Conservation (phyloP, 1,140 invertebrate species). For the Drosophila pallidifrons region DNA sequence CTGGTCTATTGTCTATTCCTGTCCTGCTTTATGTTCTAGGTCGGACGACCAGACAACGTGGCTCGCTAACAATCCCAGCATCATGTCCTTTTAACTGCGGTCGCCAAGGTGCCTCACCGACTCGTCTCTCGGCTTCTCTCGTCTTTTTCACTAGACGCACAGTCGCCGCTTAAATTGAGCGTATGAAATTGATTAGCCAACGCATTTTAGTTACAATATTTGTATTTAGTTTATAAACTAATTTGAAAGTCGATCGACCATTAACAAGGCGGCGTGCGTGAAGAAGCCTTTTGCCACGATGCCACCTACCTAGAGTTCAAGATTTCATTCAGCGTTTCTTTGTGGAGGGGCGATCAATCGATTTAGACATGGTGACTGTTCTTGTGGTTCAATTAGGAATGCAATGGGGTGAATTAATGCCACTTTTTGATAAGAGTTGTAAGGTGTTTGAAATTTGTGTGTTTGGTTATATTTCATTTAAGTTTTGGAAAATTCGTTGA, state of each 20-base stretch:
- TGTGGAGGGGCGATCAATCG: background rate
- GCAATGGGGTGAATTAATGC: background rate
- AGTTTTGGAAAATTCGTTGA: too few species aligned
- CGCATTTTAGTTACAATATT: slow-evolving; percentile 73
- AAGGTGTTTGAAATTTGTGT: too few species aligned
- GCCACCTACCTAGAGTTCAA: slow-evolving; percentile 31
- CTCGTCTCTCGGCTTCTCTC: background rate
- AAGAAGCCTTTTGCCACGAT: slow-evolving; percentile 32
- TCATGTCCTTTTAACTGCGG: slow-evolving; percentile 61
- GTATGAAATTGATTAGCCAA: slow-evolving; percentile 71
- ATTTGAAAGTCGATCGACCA: slow-evolving; percentile 54
- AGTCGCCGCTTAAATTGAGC: slow-evolving; percentile 74
- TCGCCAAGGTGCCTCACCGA: slow-evolving; percentile 68
- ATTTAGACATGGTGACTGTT: slow-evolving; percentile 18
- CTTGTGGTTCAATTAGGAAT: background rate
- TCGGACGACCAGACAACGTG: slow-evolving; percentile 46
- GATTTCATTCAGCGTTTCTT: slow-evolving; percentile 52
- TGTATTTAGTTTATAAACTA: slow-evolving; percentile 78
- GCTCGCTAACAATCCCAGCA: slow-evolving; percentile 22
- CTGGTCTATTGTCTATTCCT: slow-evolving; percentile 46
- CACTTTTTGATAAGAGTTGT: too few species aligned
- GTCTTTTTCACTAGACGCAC: slow-evolving; percentile 53
- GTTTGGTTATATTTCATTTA: too few species aligned
- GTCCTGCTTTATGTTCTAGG: slow-evolving; percentile 53
- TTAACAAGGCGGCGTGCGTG: slow-evolving; percentile 52